Evolutionary conservation across 2,113 vertebrate genomes (phyloP), one percentile per base, ranked within the genome.

Genomic region (Elachura formosa): DNA sequence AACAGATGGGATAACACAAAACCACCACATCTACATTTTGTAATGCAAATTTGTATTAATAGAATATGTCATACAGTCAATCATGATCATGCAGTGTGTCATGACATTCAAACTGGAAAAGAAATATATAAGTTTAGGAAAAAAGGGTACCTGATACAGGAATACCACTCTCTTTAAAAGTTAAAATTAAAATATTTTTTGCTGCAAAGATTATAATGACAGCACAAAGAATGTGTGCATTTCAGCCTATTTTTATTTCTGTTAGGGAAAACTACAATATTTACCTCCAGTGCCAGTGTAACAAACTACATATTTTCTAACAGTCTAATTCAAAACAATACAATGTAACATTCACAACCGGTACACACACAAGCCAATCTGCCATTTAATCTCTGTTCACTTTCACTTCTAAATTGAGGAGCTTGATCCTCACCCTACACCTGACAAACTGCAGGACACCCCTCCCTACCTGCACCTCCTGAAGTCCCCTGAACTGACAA

Each of bases 401-500:
- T 56, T 33, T 43, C 5, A 38, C 6, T 29, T 8, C 0, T 7
- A 45, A 62, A 2, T n/a, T 34, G 4, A n/a, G 54, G 46, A 45
- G 29, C 43, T 66, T 7, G 48, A 82, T 6, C 17, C 9, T 14
- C 21, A n/a, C 9, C 38, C 59, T 31, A 68, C 38, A 40, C 23
- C 17, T 28, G 36, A 28, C 28, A 56, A 20, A 0, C 1, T 5
- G 14, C 26, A 64, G 29, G 41, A 22, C 2, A 21, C 40, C 18
- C 2, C 1, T 0, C 18, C 2, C 1, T 0, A 36, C 43, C 43
- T 33, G 58, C 33, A 41, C 23, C 63, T 71, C 75, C 34, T 18
- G 9, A 25, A 58, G 29, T 36, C 40, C 26, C 0, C 0, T 4
- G 36, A 67, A 43, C 4, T 7, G 19, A 43, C 31, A 55, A 31